Conservation (phyloP, 2,797 vertebrate genomes). For the Psittacula echo region DNA sequence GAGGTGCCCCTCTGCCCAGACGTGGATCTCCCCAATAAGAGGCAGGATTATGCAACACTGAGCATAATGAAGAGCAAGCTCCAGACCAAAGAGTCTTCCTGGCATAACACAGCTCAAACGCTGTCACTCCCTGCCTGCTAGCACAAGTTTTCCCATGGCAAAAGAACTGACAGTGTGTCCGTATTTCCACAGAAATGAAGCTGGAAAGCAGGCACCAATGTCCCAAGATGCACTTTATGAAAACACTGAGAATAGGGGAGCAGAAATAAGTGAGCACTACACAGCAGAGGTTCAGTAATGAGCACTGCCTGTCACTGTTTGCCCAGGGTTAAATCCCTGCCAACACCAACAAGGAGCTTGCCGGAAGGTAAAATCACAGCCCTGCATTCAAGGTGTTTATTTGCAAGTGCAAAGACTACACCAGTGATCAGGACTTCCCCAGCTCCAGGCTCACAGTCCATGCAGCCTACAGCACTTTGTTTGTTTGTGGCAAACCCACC, state of each 20-base stretch:
- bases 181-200: not conserved
- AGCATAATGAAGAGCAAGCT: not conserved
- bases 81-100: not conserved
- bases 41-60: not conserved
- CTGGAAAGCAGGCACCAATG: not conserved
- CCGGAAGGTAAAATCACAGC: not conserved
- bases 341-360: not conserved
- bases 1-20: not conserved
- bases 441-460: not conserved
- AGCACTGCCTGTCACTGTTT: not conserved
- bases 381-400: not conserved
- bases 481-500: slow-evolving; percentile 4
- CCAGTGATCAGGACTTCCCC: not conserved
- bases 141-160: not conserved
- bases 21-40: not conserved
- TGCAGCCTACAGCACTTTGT: not conserved
- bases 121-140: not conserved
- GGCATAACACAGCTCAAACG: not conserved
- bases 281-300: not conserved
- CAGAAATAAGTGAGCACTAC: not conserved
- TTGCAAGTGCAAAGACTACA: not conserved
- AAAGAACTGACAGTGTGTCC: not conserved
- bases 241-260: not conserved
- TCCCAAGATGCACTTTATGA: not conserved
- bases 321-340: not conserved